Evolutionary conservation across 2,888 invertebrate genomes (phyloP).

Genomic region (Nomada lathburiana): DNA sequence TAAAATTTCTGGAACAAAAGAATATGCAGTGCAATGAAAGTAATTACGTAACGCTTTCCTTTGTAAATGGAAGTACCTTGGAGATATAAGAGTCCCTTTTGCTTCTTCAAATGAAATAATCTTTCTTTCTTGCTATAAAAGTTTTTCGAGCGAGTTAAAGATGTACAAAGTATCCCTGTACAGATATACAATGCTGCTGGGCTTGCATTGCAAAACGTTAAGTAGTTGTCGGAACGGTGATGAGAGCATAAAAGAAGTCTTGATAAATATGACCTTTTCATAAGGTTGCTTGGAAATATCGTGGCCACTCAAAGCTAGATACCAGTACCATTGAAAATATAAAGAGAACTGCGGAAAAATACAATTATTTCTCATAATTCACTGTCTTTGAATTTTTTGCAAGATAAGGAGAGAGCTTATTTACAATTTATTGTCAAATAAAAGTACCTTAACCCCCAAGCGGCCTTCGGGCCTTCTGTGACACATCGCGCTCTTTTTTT

Average conservation of each 20-base stretch:
- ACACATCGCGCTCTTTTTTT: too few relatives aligned
- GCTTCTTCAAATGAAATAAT: conserved; percentile 11
- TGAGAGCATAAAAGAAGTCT: neutral
- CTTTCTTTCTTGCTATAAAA: neutral
- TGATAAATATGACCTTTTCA: neutral
- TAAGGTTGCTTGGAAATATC: neutral
- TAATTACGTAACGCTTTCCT: neutral
- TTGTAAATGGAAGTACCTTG: neutral
- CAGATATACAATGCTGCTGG: neutral
- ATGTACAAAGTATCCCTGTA: neutral
- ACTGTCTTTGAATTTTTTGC: too few relatives aligned
- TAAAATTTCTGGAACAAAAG: neutral
- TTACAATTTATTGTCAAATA: too few relatives aligned
- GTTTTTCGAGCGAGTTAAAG: neutral
- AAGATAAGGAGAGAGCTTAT: too few relatives aligned
- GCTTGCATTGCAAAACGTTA: neutral
- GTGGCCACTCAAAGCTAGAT: neutral
- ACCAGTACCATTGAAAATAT: neutral
- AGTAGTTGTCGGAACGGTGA: neutral
- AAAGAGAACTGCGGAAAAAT: neutral
- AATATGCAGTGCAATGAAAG: neutral
- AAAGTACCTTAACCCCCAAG: too few relatives aligned
- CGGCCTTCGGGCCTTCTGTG: too few relatives aligned
- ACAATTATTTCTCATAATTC: neutral
- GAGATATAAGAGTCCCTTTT: neutral